Conservation (phyloP, 2,113 vertebrate genomes). For the Colossoma macropomum region DNA sequence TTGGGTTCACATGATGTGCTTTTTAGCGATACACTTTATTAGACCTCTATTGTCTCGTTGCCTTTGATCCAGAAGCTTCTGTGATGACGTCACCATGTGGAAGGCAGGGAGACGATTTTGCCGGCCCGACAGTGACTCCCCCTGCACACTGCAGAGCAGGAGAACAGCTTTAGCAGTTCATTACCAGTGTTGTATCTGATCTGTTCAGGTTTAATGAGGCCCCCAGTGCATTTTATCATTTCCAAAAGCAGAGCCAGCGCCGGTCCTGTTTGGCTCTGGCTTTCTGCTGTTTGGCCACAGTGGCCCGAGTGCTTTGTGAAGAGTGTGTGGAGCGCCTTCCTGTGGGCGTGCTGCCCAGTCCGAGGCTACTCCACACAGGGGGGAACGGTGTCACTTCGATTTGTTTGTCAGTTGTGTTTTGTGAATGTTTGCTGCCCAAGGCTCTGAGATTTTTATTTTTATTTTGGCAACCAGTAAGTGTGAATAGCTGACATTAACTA, state of each 20-base stretch:
- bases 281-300: constrained; percentile 19
- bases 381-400: constrained; percentile 6
- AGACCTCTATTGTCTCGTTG: neutral
- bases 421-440: neutral
- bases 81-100: neutral
- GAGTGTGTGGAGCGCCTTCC: constrained; percentile 21
- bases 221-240: constrained; percentile 38
- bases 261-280: constrained; percentile 10
- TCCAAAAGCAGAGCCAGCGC: constrained; percentile 5
- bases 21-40: no score
- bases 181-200: constrained; percentile 43
- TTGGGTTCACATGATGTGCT: neutral
- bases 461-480: constrained; percentile 29
- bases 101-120: constrained; percentile 1
- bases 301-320: neutral
- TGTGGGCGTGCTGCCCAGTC: constrained; percentile 10
- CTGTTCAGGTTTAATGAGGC: constrained; percentile 47
- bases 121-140: no score
- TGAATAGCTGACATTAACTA: constrained; percentile 32
- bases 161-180: constrained; percentile 49
- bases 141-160: neutral
- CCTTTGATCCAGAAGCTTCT: constrained; percentile 1
- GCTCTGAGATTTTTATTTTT: constrained; percentile 40
- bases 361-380: constrained; percentile 2
- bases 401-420: constrained; percentile 21